Evolutionary conservation across 2,797 vertebrate species (phyloP).

Genomic region (Leptatherina wallacei): DNA sequence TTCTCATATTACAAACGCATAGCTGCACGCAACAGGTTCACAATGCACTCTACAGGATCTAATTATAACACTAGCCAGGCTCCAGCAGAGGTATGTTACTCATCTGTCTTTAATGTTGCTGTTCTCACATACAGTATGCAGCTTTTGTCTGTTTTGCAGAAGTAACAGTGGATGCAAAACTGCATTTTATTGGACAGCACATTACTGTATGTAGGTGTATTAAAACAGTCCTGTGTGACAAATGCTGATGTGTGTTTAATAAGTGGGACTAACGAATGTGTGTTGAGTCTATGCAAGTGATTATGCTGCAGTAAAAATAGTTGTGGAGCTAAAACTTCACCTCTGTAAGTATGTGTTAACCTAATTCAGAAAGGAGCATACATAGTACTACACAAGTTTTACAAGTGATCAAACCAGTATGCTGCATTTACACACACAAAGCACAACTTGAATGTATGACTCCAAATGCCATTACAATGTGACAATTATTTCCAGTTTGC

Average conservation of each 20-base stretch:
- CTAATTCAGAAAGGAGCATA: background rate
- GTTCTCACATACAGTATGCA: slow-evolving; percentile 5
- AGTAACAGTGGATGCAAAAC: slow-evolving; percentile 27
- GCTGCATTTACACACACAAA: background rate
- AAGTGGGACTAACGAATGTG: background rate
- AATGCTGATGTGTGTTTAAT: background rate
- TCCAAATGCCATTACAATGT: background rate
- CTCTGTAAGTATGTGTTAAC: background rate
- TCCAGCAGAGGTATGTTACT: slow-evolving; percentile 7
- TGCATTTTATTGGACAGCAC: background rate
- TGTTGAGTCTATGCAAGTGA: background rate
- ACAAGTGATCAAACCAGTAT: background rate
- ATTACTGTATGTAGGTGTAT: background rate
- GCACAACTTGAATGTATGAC: background rate
- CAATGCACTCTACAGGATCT: background rate
- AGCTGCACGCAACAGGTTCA: slow-evolving; percentile 1
- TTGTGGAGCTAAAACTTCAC: background rate
- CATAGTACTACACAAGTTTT: too few species aligned
- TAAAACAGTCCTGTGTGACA: background rate
- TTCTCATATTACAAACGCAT: slow-evolving; percentile 9
- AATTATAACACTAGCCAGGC: slow-evolving; percentile 8
- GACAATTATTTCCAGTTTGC: background rate
- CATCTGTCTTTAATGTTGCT: slow-evolving; percentile 4
- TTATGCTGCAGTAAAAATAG: background rate
- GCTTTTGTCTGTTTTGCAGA: slow-evolving; percentile 35